phyloP scores from a whole-genome alignment of 1,140 invertebrate species.

The Calycopis cecrops region DNA sequence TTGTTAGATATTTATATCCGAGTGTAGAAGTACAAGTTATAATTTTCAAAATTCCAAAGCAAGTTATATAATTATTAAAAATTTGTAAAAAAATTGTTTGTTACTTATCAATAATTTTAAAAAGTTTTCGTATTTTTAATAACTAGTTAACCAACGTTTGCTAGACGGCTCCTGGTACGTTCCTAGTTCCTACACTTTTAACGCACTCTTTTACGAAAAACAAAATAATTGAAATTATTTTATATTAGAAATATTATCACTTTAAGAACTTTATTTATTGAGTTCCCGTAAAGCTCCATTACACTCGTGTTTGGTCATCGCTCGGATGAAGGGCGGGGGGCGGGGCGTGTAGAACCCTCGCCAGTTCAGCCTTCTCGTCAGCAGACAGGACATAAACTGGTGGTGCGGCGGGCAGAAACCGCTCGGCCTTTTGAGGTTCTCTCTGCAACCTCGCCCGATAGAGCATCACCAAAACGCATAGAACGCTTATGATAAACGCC shows the following conservation, averaged over 20 bases:
- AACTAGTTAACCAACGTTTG: no score
- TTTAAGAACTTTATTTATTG: neutral
- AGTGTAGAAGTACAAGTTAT: no score
- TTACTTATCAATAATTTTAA: no score
- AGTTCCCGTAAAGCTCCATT: slow-evolving; percentile 23
- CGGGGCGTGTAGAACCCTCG: slow-evolving; percentile 52
- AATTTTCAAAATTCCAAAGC: no score
- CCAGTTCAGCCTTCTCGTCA: slow-evolving; percentile 69
- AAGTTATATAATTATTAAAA: no score
- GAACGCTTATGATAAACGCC: slow-evolving; percentile 82
- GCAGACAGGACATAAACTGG: slow-evolving; percentile 77
- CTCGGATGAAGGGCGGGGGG: slow-evolving; percentile 38
- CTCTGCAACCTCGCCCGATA: slow-evolving; percentile 73
- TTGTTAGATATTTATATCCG: no score
- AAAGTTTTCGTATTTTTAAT: no score
- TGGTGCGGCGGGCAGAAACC: slow-evolving; percentile 72
- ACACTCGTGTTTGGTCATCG: slow-evolving; percentile 54
- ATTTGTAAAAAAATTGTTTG: no score
- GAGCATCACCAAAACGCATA: slow-evolving; percentile 81
- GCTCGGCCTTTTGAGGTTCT: slow-evolving; percentile 73
- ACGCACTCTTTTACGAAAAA: no score
- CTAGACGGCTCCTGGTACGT: no score
- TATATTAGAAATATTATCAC: neutral
- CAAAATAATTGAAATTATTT: no score
- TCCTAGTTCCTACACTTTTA: no score